Evolutionary conservation across 2,797 vertebrate species (phyloP), one percentile per base, ranked within the genome.

Genomic region (Scarus forsteni): DNA sequence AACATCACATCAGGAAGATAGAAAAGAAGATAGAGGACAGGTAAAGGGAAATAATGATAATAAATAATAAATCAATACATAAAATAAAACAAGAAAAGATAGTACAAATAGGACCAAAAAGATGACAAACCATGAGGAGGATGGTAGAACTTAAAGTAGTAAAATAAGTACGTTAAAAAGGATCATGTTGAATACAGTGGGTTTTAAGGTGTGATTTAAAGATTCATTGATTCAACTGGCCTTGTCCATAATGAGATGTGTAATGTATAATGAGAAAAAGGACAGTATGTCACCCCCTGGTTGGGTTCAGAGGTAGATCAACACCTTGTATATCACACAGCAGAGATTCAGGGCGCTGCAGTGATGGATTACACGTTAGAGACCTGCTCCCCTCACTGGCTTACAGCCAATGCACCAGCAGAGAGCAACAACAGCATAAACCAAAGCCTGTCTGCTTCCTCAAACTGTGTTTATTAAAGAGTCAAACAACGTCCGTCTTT

Each of bases 361-460:
- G 70, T 70, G 73, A 77, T 52, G 48, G 62, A 77, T 75, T 3
- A 38, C 38, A 52, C 42, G 19, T 35, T 66, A 65, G 65, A 74
- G 67, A 60, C 60, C 36, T 51, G 43, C 64, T 52, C n/a, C 40
- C 11, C 15, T 60, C 18, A 3, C 68, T 83, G 80, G 81, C 80
- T 18, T 34, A 27, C 1, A 34, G 75, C 76, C 81, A 84, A 57
- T 46, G 18, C 63, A 81, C 66, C 77, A 68, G 65, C 66, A 51
- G 49, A 68, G 77, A 85, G 60, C 58, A 66, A 27, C 44, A 79
- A 62, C 79, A 66, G 49, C 42, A 77, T 66, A 57, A 80, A 84
- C 46, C 66, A 55, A 57, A 77, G 61, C 65, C 65, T 44, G 48
- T 74, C 69, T 53, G 45, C 60, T n/a, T 74, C 62, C 38, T 55